phyloP scores from a whole-genome alignment of 1,140 invertebrate genomes.

The Pogonomyrmex californicus region DNA sequence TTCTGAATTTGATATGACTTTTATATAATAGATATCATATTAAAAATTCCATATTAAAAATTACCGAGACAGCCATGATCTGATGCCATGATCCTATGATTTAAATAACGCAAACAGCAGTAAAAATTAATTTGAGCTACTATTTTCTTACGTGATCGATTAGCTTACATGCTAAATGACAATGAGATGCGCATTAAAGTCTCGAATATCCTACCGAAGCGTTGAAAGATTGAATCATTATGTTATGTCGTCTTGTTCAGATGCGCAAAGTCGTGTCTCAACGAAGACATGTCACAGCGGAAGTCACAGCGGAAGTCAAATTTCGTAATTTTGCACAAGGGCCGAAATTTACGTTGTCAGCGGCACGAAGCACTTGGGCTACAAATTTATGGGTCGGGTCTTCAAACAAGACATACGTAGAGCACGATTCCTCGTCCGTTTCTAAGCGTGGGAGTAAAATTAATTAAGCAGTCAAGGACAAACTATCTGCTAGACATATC shows the following conservation, averaged over 20 bases:
- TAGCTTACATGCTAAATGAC: not conserved
- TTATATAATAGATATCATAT: not conserved
- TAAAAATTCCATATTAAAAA: not conserved
- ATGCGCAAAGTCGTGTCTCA: slow-evolving; percentile 11
- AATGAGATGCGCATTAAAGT: not conserved
- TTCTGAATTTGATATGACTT: not conserved
- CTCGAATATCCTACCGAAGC: no score
- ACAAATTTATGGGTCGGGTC: slow-evolving; percentile 64
- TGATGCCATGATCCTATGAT: not conserved
- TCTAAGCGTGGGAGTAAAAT: slow-evolving; percentile 60
- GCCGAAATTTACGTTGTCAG: slow-evolving; percentile 63
- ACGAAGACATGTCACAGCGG: slow-evolving; percentile 46
- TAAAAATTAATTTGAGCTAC: not conserved
- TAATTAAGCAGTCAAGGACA: slow-evolving; percentile 68
- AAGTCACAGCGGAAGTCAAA: slow-evolving; percentile 53
- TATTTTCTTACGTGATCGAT: not conserved
- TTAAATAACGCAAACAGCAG: not conserved
- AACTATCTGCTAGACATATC: slow-evolving; percentile 66
- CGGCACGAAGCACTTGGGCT: slow-evolving; percentile 57
- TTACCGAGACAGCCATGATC: not conserved
- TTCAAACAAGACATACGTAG: slow-evolving; percentile 63
- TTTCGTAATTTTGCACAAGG: slow-evolving; percentile 60
- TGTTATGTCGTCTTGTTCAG: not conserved
- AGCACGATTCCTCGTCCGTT: slow-evolving; percentile 63
- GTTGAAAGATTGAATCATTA: not conserved